These are phyloP conservation scores for Nerophis ophidion DNA, from an alignment of 2,113 vertebrate genomes.

Conservation along the genomic window DNA sequence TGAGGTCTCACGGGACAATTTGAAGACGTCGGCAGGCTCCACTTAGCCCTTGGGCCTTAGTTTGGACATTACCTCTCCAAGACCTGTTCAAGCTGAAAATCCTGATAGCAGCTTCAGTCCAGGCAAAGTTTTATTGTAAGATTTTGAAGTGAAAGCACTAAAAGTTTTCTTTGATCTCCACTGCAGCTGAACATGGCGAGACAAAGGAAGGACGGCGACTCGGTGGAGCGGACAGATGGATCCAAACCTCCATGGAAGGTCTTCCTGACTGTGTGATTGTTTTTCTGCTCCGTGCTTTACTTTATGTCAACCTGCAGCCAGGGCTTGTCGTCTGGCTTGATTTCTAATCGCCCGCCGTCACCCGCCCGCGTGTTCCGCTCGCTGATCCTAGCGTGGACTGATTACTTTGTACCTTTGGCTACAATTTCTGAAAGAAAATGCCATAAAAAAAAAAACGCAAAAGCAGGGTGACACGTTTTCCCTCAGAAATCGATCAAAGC, in stretches of 20 bases:
- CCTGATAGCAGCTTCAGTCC: slow-evolving; percentile 8
- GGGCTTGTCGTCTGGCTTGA: slow-evolving; percentile 8
- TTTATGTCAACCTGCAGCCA: slow-evolving; percentile 20
- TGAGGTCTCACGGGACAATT: too few relatives aligned
- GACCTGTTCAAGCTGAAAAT: background rate
- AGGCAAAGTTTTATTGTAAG: slow-evolving; percentile 10
- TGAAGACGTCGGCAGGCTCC: too few relatives aligned
- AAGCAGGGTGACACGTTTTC: background rate
- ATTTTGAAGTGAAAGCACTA: slow-evolving; percentile 5
- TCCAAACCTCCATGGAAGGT: slow-evolving; percentile 78
- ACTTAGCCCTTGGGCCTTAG: too few relatives aligned
- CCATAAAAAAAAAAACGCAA: background rate
- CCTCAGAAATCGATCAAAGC: too few relatives aligned
- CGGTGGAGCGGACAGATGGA: slow-evolving; percentile 65
- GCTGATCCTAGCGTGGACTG: too few relatives aligned
- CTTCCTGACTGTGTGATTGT: slow-evolving; percentile 51
- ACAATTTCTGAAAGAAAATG: background rate
- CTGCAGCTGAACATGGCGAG: slow-evolving; percentile 65
- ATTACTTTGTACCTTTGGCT: background rate
- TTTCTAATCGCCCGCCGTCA: background rate
- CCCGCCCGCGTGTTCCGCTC: background rate
- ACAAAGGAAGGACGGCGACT: slow-evolving; percentile 73
- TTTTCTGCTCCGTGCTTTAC: slow-evolving; percentile 42
- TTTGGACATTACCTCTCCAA: too few relatives aligned
- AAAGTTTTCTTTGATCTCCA: slow-evolving; percentile 30